Base-by-base conservation (phyloP, 2,113 vertebrate species). In the Pseudorhombus dupliciocellatus region DNA sequence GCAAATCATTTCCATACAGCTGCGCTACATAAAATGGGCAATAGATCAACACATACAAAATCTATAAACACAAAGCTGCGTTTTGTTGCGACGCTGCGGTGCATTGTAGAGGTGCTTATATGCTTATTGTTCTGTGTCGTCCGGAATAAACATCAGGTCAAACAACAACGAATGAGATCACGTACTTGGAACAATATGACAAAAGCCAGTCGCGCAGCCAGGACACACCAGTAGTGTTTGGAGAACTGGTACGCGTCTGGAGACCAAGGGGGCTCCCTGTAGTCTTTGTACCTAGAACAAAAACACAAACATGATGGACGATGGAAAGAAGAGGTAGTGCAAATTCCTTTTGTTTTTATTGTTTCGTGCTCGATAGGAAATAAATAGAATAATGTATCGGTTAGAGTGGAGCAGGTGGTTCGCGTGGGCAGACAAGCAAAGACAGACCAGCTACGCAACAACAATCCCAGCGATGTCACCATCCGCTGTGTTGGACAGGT, bases 161-260 rank as follows among this genome's bases (percentile, higher is more conserved):
- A 12, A 50, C 8, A 14, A n/a, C 15, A 56, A 59, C 7, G n/a
- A 24, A 14, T 58, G 50, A 67, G 54, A 26, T 63, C 85, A 21
- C 46, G 83, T 91, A 99, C 98, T 95, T 99, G 98, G 82, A 99
- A 99, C 1, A 99, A 88, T 20, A 99, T 96, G 83, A 99, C 96
- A 14, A 99, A 99, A 56, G 95, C 96, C 88, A 99, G 92, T 22
- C 98, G 94, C 9, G 96, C 96, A 7, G 97, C 96, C 44, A 99
- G 85, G 70, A 99, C 93, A 0, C 94, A 93, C 97, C 98, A 99
- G 94, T 98, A 98, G 81, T 98, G 95, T 79, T 97, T 98, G 54
- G 97, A 97, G 87, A 97, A 95, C 22, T 96, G 94, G n/a, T 99
- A 99, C 0, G 93, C 92, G 0, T 95, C 92, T 0, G 80, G 73